A percentile compares a stretch with the other conserved stretches of the same genome.
Conservation (phyloP, 2,888 invertebrate species). For the Atrina japonica region DNA sequence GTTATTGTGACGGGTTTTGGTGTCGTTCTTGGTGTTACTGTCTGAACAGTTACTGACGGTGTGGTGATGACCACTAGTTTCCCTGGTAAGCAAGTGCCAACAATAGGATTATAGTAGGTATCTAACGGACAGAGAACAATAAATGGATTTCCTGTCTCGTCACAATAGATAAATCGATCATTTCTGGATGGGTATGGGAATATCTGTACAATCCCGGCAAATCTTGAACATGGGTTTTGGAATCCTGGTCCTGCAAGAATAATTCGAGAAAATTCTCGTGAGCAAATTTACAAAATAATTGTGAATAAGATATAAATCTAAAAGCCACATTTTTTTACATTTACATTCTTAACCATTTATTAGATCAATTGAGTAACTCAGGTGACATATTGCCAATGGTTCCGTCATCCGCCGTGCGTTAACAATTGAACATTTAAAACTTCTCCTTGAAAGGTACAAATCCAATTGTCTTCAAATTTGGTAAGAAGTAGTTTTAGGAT, state of each 20-base stretch:
- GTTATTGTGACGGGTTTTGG: slow-evolving; percentile 14
- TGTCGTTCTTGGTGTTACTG: slow-evolving; percentile 33
- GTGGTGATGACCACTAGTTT: slow-evolving; percentile 18
- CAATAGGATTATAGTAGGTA: slow-evolving; percentile 36
- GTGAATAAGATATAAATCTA: neutral
- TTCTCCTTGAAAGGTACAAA: too few species aligned
- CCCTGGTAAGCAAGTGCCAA: slow-evolving; percentile 35
- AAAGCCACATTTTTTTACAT: neutral
- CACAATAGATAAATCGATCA: slow-evolving; percentile 53
- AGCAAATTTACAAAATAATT: slow-evolving; percentile 4
- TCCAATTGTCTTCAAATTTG: too few species aligned
- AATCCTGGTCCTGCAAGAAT: slow-evolving; percentile 24
- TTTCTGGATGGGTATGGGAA: slow-evolving; percentile 37
- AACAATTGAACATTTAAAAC: too few species aligned
- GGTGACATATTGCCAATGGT: neutral
- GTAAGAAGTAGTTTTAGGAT: too few species aligned
- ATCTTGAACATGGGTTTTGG: slow-evolving; percentile 24
- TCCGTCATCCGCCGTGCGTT: too few species aligned
- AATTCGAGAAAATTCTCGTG: too few species aligned
- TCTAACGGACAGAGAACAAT: slow-evolving; percentile 46
- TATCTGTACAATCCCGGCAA: slow-evolving; percentile 23
- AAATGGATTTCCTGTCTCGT: slow-evolving; percentile 40
- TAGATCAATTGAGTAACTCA: neutral
- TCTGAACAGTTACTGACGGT: slow-evolving; percentile 4
- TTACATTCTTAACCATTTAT: too few species aligned